Conservation (phyloP, 2,888 invertebrate species). For the Lapara coniferarum region DNA sequence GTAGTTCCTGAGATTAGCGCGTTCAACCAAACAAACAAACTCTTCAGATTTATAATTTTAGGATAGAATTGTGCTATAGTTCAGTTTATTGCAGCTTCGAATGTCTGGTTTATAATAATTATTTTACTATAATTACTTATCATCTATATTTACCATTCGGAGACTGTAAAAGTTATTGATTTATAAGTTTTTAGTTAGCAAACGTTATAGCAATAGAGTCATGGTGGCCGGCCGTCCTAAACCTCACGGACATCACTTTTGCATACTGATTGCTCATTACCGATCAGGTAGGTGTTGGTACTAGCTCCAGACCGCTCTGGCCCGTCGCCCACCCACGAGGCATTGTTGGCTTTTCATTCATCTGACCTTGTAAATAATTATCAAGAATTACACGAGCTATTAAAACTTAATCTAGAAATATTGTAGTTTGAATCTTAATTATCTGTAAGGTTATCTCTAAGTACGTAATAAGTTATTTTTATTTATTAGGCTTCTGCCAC, state of each 20-base stretch:
- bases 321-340: conserved; percentile 33
- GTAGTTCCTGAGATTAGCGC: too few species aligned
- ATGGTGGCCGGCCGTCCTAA: conserved; percentile 7
- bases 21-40: too few species aligned
- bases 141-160: not conserved
- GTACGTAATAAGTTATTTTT: not conserved
- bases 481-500: not conserved
- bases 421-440: not conserved
- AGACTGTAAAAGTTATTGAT: conserved; percentile 7
- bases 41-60: too few species aligned
- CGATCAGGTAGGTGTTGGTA: conserved; percentile 8
- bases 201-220: not conserved
- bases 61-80: too few species aligned
- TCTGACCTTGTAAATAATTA: conserved; percentile 2
- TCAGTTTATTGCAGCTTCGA: too few species aligned
- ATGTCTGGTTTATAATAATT: too few species aligned
- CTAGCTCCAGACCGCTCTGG: conserved; percentile 13
- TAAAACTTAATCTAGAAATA: not conserved
- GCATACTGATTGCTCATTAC: conserved; percentile 54
- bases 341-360: not conserved
- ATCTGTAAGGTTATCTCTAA: not conserved
- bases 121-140: too few species aligned
- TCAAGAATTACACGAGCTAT: not conserved
- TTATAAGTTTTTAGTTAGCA: conserved; percentile 3
- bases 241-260: conserved; percentile 11